These are phyloP conservation scores for Araneus ventricosus DNA, from an alignment of 1,140 invertebrate genomes.

Conservation along the genomic window DNA sequence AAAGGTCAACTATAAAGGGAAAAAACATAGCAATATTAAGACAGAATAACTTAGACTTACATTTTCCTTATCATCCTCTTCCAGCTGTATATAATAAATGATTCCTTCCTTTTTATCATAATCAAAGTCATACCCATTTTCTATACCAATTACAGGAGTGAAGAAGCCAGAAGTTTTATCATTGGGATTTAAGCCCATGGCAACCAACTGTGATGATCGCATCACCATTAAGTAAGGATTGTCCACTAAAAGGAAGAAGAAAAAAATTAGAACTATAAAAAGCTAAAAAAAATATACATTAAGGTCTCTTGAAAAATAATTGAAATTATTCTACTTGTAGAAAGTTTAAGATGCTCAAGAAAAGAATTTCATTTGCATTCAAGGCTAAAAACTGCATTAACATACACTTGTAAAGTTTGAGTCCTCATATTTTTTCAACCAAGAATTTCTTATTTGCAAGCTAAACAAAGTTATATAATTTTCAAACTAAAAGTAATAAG, in stretches of 20 bases:
- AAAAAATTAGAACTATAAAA: background rate
- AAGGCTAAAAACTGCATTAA: too few species aligned
- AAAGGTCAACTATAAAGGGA: too few species aligned
- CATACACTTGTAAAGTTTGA: too few species aligned
- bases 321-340: too few species aligned
- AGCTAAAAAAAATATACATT: background rate
- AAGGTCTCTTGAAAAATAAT: too few species aligned
- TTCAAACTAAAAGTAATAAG: too few species aligned
- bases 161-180: slow-evolving; percentile 87
- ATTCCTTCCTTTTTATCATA: slow-evolving; percentile 91
- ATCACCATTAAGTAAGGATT: slow-evolving; percentile 94
- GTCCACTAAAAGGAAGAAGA: slow-evolving; percentile 84
- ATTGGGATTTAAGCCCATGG: slow-evolving; percentile 85
- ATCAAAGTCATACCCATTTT: slow-evolving; percentile 93
- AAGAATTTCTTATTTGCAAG: too few species aligned
- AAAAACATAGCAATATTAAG: background rate
- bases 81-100: slow-evolving; percentile 91
- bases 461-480: too few species aligned
- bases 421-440: too few species aligned
- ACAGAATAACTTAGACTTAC: slow-evolving; percentile 76
- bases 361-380: too few species aligned
- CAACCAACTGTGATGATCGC: slow-evolving; percentile 92
- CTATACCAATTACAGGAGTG: slow-evolving; percentile 93
- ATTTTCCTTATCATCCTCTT: slow-evolving; percentile 82
- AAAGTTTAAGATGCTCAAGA: too few species aligned